These are phyloP conservation scores for Euthynnus affinis DNA, from an alignment of 2,797 vertebrate species.

Conservation along the genomic window DNA sequence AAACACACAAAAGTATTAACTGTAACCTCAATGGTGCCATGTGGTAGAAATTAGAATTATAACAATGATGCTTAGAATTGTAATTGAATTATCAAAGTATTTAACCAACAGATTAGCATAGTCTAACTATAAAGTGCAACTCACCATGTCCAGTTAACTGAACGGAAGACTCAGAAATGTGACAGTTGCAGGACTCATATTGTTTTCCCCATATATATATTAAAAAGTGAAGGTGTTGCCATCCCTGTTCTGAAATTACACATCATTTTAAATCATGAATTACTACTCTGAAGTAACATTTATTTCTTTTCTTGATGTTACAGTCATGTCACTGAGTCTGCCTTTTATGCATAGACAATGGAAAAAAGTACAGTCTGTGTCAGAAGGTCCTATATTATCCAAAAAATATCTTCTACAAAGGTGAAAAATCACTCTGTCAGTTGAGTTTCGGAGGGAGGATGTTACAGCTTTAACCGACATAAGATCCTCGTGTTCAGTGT, in stretches of 20 bases:
- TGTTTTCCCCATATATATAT: conserved; percentile 35
- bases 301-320: conserved; percentile 43
- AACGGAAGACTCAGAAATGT: conserved; percentile 58
- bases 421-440: conserved; percentile 75
- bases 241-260: conserved; percentile 48
- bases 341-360: conserved; percentile 78
- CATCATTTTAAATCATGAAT: conserved; percentile 19
- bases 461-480: conserved; percentile 65
- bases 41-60: conserved; percentile 68
- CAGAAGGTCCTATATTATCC: conserved; percentile 69
- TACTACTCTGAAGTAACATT: conserved; percentile 22
- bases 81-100: conserved; percentile 70
- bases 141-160: conserved; percentile 65
- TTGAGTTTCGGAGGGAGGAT: conserved; percentile 64
- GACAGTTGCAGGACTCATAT: conserved; percentile 42
- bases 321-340: conserved; percentile 49
- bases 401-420: conserved; percentile 69
- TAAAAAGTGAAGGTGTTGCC: conserved; percentile 45
- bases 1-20: conserved; percentile 73
- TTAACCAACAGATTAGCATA: conserved; percentile 70
- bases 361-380: conserved; percentile 67
- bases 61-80: conserved; percentile 64
- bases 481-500: conserved; percentile 48
- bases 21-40: conserved; percentile 63
- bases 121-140: conserved; percentile 79